Evolutionary conservation across 1,140 invertebrate genomes (phyloP), one percentile per base, ranked within the genome.

Genomic region (Zaprionus nigranus): DNA sequence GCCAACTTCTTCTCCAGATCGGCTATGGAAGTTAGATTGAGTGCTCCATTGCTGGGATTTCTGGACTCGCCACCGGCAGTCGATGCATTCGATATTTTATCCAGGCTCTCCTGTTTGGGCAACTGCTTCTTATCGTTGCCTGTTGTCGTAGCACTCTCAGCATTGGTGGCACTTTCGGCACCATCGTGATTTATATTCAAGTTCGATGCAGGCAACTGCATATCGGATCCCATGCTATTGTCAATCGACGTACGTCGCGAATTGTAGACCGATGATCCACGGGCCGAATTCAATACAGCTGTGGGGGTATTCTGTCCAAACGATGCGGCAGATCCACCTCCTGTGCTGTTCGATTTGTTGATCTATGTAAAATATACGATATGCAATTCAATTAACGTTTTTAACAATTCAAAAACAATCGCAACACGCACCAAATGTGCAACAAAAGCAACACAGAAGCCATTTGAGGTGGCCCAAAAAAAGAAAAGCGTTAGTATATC

Each of bases 1-100:
- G 91, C 91, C 46, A 92, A 69, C 65, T 92, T 92, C 46, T 92
- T 90, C 65, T 92, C 92, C 59, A 92, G 65, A 78, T 92, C 92
- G 1, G 92, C 92, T 38, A 92, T 84, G 7, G 91, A 91, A 66
- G 64, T 92, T 61, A 83, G 91, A 36, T 90, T 92, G 0, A 91
- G 53, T 9, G 86, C 81, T 20, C 85, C 85, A 30, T 87, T 90
- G 34, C 69, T 91, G 1, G 75, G 69, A 72, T 77, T 87, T 22
- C 81, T 65, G 24, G 78, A 75, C 4, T 60, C 80, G 15, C 38
- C 59, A 26, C 38, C 26, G 2, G 43, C 59, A 61, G 56, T 73
- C n/a, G 81, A 63, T 7, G 80, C 67, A 40, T 63, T 66, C 9
- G 79, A 74, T 3, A 72, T 34, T 26, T 92, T 92, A 30, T 92